phyloP scores from a whole-genome alignment of 2,113 vertebrate species.

The Plecotus auritus region DNA sequence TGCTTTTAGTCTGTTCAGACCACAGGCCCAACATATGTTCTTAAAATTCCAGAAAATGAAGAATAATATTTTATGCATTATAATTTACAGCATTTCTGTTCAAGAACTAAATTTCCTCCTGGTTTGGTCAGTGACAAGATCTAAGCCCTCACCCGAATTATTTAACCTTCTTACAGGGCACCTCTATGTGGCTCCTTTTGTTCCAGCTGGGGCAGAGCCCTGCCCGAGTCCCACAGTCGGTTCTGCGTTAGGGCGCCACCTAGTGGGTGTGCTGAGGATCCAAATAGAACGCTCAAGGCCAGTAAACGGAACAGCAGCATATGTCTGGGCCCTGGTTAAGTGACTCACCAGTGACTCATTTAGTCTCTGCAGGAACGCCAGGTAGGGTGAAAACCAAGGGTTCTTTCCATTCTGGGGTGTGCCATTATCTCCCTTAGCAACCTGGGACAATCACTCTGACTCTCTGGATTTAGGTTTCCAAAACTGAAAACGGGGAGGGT shows the following conservation, averaged over 20 bases:
- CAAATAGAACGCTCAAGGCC: neutral
- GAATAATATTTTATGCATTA: constrained; percentile 48
- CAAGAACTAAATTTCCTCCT: neutral
- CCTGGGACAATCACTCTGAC: neutral
- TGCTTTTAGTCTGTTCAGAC: constrained; percentile 73
- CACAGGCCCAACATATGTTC: constrained; percentile 46
- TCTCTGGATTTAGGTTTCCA: neutral
- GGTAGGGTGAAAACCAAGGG: neutral
- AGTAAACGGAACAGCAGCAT: neutral
- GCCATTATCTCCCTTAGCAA: neutral
- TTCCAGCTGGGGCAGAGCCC: neutral
- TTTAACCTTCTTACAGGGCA: neutral
- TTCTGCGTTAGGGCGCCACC: constrained; percentile 14
- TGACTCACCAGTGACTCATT: neutral
- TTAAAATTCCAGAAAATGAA: constrained; percentile 74
- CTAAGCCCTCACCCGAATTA: neutral
- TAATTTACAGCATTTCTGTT: constrained; percentile 1
- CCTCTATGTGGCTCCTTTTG: neutral
- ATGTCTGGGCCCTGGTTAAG: neutral
- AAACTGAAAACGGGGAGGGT: neutral
- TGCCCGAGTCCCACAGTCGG: neutral
- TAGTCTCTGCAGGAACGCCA: neutral
- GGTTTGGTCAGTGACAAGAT: neutral
- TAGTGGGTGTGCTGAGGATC: neutral
- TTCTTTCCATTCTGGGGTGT: neutral